Evolutionary conservation across 2,888 invertebrate genomes (phyloP).

Genomic region (Andrena minutula): DNA sequence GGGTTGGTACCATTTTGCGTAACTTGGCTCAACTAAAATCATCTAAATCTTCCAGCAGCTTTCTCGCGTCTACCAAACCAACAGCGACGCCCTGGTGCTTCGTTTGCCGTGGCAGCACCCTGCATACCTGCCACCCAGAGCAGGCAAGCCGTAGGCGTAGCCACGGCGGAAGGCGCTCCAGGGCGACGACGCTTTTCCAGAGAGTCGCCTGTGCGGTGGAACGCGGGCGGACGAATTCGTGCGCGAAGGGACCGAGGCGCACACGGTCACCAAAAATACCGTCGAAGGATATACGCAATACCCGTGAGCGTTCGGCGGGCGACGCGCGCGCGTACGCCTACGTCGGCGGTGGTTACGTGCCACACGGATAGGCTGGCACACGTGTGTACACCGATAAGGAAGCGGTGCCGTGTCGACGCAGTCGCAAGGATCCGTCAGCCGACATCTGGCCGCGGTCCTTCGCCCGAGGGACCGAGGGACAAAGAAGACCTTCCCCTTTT

Average conservation of each 20-base stretch:
- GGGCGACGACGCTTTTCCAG: no score
- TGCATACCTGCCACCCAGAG: no score
- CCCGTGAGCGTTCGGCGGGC: conserved; percentile 39
- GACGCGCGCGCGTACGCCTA: conserved; percentile 12
- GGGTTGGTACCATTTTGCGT: no score
- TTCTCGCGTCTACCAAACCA: no score
- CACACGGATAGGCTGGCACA: background rate
- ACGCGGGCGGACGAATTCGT: conserved; percentile 10
- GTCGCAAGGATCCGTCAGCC: conserved; percentile 65
- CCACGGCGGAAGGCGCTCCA: no score
- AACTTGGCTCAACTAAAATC: no score
- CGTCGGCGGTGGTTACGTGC: conserved; percentile 14
- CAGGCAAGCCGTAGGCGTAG: no score
- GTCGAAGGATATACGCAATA: conserved; percentile 56
- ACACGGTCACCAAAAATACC: conserved; percentile 51
- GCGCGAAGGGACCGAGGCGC: conserved; percentile 5
- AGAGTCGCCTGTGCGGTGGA: background rate
- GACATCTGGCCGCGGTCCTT: conserved; percentile 72
- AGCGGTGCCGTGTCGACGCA: conserved; percentile 45
- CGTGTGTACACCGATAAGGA: conserved; percentile 28
- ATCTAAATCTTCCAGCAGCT: no score
- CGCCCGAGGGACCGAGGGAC: conserved; percentile 70
- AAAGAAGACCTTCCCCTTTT: conserved; percentile 73
- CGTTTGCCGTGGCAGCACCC: no score
- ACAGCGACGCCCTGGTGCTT: no score